Conservation (phyloP, 2,797 vertebrate genomes). For the Labeo calbasu region DNA sequence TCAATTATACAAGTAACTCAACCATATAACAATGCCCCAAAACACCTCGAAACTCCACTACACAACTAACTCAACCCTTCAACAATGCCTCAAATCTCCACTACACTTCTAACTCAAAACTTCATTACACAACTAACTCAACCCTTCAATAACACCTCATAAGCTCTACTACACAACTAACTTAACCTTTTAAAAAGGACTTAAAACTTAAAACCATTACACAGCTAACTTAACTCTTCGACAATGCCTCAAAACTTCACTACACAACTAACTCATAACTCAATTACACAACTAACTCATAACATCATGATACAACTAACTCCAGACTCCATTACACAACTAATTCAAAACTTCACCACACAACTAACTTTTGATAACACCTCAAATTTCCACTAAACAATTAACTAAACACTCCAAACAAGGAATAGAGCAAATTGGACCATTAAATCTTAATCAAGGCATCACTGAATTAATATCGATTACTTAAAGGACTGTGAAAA, state of each 20-base stretch:
- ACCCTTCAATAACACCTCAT: not conserved
- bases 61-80: not conserved
- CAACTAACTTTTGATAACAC: not conserved
- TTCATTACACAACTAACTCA: no score
- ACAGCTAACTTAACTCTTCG: no score
- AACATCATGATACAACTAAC: not conserved
- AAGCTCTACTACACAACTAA: no score
- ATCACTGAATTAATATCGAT: not conserved
- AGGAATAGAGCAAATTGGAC: not conserved
- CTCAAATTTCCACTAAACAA: not conserved
- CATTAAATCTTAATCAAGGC: not conserved
- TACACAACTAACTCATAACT: not conserved
- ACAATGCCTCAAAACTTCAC: not conserved
- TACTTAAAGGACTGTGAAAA: not conserved
- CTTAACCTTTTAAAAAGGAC: no score
- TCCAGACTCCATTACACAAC: not conserved
- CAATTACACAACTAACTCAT: not conserved
- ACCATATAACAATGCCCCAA: rapidly evolving
- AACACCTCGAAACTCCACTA: not conserved
- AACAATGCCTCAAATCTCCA: not conserved
- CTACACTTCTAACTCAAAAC: no score
- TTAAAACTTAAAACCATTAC: no score
- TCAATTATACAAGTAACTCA: no score
- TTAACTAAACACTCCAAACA: not conserved
- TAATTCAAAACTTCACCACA: no score